These are phyloP conservation scores for Drosophila setosimentum DNA, from an alignment of 2,888 invertebrate genomes.

Conservation along the genomic window DNA sequence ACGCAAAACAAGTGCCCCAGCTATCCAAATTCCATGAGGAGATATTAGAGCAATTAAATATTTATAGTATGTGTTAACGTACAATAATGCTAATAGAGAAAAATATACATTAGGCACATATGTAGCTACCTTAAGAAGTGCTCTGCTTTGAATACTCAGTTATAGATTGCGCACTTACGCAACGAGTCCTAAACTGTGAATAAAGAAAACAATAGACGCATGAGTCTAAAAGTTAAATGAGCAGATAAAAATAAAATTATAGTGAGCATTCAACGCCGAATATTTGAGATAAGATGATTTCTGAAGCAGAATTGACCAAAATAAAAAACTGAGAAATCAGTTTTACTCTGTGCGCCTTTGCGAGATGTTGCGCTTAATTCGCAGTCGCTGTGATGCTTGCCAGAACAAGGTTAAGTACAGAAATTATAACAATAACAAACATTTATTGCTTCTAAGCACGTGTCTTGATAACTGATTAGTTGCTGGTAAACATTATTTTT, in stretches of 20 bases:
- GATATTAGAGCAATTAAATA: conserved; percentile 13
- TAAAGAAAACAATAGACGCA: conserved; percentile 4
- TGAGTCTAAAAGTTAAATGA: conserved; percentile 2
- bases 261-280: conserved; percentile 21
- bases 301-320: conserved; percentile 2
- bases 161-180: neutral
- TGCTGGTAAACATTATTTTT: too few species aligned
- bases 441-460: neutral
- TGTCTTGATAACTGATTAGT: neutral
- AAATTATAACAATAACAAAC: neutral
- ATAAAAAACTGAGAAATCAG: conserved; percentile 35
- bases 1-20: conserved; percentile 8
- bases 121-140: conserved; percentile 4
- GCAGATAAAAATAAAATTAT: conserved; percentile 1
- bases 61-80: conserved; percentile 1
- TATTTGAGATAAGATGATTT: conserved; percentile 36
- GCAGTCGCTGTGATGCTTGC: conserved; percentile 23
- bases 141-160: conserved; percentile 8
- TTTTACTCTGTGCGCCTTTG: conserved; percentile 20
- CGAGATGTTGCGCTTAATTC: conserved; percentile 38
- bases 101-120: conserved; percentile 8
- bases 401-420: conserved; percentile 35
- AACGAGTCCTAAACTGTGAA: neutral
- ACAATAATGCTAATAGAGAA: neutral
- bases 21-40: conserved; percentile 9